Evolutionary conservation across 1,140 invertebrate species (phyloP).

Genomic region (Tetramorium simillimum): DNA sequence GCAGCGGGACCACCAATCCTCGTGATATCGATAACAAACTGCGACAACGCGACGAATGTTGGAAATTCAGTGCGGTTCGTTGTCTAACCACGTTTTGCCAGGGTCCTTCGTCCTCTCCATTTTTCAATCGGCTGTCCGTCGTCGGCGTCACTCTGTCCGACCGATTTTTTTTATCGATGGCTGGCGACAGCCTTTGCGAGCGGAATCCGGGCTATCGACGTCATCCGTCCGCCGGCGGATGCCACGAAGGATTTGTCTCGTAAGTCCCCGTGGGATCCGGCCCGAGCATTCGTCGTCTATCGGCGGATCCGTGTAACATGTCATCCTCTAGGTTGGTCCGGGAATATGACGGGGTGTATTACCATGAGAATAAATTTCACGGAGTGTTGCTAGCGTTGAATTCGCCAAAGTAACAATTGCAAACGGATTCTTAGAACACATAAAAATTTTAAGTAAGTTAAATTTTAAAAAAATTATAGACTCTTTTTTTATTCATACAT

Average conservation of each 20-base stretch:
- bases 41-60: slow-evolving; percentile 32
- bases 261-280: slow-evolving; percentile 49
- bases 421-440: not conserved
- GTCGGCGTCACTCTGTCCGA: slow-evolving; percentile 19
- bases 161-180: slow-evolving; percentile 9
- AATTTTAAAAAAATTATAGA: not conserved
- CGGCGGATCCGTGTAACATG: slow-evolving; percentile 27
- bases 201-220: slow-evolving; percentile 43
- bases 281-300: slow-evolving; percentile 36
- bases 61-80: slow-evolving; percentile 34
- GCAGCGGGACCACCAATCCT: not conserved
- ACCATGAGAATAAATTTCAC: slow-evolving; percentile 32
- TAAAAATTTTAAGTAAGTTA: not conserved
- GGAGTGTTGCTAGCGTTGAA: not conserved
- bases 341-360: not conserved
- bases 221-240: slow-evolving; percentile 48
- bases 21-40: slow-evolving; percentile 25
- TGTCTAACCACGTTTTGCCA: slow-evolving; percentile 45
- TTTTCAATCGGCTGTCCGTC: slow-evolving; percentile 55
- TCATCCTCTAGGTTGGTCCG: not conserved
- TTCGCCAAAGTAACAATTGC: not conserved
- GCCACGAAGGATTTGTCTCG: slow-evolving; percentile 55
- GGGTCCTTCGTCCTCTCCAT: slow-evolving; percentile 38
- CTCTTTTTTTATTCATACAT: not conserved
- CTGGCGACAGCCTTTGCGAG: slow-evolving; percentile 25